Base-by-base conservation (phyloP, 2,113 vertebrate genomes). In the Rhombomys opimus region DNA sequence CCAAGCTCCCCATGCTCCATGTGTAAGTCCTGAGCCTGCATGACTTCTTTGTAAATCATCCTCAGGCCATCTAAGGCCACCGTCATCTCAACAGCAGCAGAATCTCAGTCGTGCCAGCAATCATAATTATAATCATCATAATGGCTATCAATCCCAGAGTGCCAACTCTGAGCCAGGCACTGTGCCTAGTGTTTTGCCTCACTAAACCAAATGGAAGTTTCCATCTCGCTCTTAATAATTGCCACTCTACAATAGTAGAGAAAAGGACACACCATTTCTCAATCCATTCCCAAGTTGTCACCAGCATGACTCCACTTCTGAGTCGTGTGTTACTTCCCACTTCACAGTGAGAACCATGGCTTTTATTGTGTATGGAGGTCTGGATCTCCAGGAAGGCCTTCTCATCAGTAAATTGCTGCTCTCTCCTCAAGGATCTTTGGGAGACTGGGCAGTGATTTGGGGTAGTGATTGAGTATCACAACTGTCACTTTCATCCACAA, bases 81-180 rank as follows among this genome's bases (percentile, higher is more conserved):
- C 59, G 76, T 63, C 52, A 88, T 95, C 87, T 77, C 88, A 96
- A 90, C 73, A 90, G 85, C 75, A 89, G 91, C 92, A 70, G 67
- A 95, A 95, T 96, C 94, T 92, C 92, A 95, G 88, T 96, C 85
- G 93, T 96, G 80, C 85, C 92, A 95, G 95, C 84, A 73, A 92
- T 68, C 72, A 85, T 76, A 96, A 96, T 82, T 91, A 77, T 88
- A 96, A 96, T 96, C 70, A 95, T 81, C 86, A 65, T 95, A 96
- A 97, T 94, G 95, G 90, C 67, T 95, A 87, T 93, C 95, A 95
- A 91, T 95, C 95, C 92, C 72, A 59, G 50, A 96, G 50, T 92
- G 96, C 97, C 96, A 95, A 46, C 85, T 95, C 54, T n/a, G 86
- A 97, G 68, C 90, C 95, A 96, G 97, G 95, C 96, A 89, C 65